A percentile compares a stretch with the other conserved stretches of the same genome.
These are phyloP conservation scores for Dryomyza anilis DNA, from an alignment of 2,888 invertebrate genomes.

Conservation along the genomic window DNA sequence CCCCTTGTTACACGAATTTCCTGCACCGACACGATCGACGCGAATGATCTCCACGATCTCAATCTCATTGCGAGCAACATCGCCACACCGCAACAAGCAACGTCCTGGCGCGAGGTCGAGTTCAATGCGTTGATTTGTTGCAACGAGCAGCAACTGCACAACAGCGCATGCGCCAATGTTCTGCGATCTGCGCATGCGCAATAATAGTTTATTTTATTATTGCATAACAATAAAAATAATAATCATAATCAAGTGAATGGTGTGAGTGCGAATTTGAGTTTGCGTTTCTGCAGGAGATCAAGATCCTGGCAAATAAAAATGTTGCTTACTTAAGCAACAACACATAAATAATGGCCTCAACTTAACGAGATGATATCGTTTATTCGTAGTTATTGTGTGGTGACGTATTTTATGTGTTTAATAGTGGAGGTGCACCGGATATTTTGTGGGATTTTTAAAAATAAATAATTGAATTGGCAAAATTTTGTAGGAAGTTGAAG, in stretches of 20 bases:
- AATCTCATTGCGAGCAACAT: background rate
- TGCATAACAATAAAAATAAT: slow-evolving; percentile 14
- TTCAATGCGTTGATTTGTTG: background rate
- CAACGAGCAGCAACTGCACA: background rate
- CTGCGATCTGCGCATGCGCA: background rate
- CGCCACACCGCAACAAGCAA: background rate
- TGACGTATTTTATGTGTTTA: too few species aligned
- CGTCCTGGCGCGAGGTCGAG: background rate
- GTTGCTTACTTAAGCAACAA: background rate
- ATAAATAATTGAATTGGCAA: too few species aligned
- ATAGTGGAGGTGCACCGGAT: too few species aligned
- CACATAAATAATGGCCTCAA: slow-evolving; percentile 40
- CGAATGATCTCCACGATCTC: too few species aligned
- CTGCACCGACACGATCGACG: background rate
- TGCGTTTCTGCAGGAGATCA: background rate
- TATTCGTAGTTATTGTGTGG: background rate
- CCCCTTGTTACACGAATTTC: too few species aligned
- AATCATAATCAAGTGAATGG: background rate
- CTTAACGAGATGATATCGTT: slow-evolving; percentile 42
- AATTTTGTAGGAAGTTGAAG: too few species aligned
- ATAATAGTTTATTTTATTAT: slow-evolving; percentile 14
- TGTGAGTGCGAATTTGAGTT: background rate
- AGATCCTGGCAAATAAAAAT: slow-evolving; percentile 17
- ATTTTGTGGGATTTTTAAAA: too few species aligned
- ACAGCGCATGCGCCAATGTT: background rate